Evolutionary conservation across 37 sponge, comb jelly and placozoan genomes (phyloP).

Genomic region (Crambe crambe): DNA sequence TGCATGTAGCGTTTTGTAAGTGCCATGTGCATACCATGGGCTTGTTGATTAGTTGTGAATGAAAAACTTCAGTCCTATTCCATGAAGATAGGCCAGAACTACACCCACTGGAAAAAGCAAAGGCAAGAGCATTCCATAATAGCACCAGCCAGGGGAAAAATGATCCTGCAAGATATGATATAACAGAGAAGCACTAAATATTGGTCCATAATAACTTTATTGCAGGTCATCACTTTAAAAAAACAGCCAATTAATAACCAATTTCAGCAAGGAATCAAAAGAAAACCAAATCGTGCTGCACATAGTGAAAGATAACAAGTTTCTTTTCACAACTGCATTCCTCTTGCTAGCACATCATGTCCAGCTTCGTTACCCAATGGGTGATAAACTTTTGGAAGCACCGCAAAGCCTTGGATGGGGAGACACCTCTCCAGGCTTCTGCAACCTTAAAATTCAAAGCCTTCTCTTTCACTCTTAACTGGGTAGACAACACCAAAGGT

Average conservation of each 20-base stretch:
- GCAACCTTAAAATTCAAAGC: too few relatives aligned
- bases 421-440: too few relatives aligned
- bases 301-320: not conserved
- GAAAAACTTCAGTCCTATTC: conserved; percentile 74
- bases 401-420: too few relatives aligned
- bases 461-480: too few relatives aligned
- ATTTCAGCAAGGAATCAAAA: not conserved
- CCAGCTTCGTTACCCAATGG: not conserved
- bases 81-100: conserved; percentile 42
- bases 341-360: not conserved
- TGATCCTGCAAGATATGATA: conserved; percentile 17
- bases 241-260: not conserved
- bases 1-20: too few relatives aligned
- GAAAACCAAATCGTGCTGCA: not conserved
- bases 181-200: not conserved
- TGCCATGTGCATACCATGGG: too few relatives aligned
- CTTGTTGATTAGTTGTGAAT: conserved; percentile 53
- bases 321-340: not conserved
- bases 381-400: not conserved
- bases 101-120: conserved; percentile 32
- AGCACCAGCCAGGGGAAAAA: conserved; percentile 54
- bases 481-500: too few relatives aligned
- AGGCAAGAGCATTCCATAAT: conserved; percentile 63
- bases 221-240: not conserved
- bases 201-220: not conserved